Conservation (phyloP, 2,888 invertebrate species). For the Synergus umbraculus region DNA sequence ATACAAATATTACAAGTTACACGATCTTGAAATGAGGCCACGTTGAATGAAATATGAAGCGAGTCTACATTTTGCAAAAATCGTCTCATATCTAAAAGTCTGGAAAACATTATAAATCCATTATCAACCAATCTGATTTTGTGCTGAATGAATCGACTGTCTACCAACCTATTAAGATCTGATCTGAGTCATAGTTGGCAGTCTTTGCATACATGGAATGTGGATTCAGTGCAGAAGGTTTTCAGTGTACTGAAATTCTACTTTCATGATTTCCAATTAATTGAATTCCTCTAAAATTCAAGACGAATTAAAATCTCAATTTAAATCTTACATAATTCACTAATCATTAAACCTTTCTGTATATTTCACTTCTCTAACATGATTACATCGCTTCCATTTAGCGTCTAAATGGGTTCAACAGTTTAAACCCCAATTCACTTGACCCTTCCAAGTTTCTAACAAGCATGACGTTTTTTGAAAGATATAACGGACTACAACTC, state of each 20-base stretch:
- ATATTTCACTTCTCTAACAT: no score
- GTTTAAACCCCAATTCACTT: not conserved
- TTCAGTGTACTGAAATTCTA: not conserved
- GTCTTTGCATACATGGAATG: slow-evolving; percentile 21
- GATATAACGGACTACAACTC: not conserved
- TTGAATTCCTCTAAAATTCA: no score
- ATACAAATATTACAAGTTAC: not conserved
- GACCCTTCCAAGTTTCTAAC: not conserved
- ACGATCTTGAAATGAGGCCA: not conserved
- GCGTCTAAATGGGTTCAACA: slow-evolving; percentile 33
- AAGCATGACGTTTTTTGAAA: not conserved
- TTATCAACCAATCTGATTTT: slow-evolving; percentile 32
- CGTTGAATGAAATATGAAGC: not conserved
- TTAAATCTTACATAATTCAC: no score
- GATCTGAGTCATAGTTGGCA: slow-evolving; percentile 6
- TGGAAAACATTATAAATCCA: slow-evolving; percentile 39
- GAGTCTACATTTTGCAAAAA: slow-evolving; percentile 15
- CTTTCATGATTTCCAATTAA: not conserved
- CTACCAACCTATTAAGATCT: slow-evolving; percentile 31
- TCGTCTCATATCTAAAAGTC: slow-evolving; percentile 24
- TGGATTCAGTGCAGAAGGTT: not conserved
- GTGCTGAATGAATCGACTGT: slow-evolving; percentile 34
- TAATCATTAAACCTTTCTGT: no score
- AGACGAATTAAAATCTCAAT: no score
- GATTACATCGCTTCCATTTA: no score